Conservation (phyloP, 2,113 vertebrate species). For the Fukomys damarensis region DNA sequence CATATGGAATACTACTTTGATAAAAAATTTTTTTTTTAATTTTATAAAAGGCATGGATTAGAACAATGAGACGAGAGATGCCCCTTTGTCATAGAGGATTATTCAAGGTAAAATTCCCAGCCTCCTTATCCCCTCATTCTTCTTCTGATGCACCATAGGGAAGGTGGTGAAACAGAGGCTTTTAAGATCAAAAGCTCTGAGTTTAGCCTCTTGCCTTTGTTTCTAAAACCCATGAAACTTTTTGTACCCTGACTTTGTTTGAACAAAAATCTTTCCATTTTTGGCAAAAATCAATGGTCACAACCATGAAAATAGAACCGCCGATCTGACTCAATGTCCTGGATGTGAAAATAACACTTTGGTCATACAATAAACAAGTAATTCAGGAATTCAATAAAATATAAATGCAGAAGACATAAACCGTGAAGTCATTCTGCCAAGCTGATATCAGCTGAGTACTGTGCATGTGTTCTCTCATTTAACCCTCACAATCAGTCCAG, state of each 20-base stretch:
- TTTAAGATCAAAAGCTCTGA: conserved; percentile 71
- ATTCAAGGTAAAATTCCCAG: not conserved
- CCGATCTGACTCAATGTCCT: conserved; percentile 15
- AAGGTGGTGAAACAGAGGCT: conserved; percentile 28
- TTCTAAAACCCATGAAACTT: conserved; percentile 65
- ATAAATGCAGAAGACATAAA: not conserved
- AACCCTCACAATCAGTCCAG: not conserved
- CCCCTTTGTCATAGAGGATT: not conserved
- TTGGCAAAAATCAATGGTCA: conserved; percentile 57
- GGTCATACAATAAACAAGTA: not conserved
- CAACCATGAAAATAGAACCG: conserved; percentile 49
- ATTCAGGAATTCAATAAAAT: not conserved
- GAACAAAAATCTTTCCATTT: conserved; percentile 52
- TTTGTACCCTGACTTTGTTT: conserved; percentile 50
- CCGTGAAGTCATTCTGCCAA: not conserved
- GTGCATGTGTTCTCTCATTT: not conserved
- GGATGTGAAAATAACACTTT: conserved; percentile 40
- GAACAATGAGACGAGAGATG: not conserved
- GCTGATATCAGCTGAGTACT: not conserved
- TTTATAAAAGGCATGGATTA: not conserved
- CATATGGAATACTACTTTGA: not conserved
- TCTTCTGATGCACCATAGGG: conserved; percentile 56
- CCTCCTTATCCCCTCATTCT: not conserved
- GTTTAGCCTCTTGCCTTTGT: conserved; percentile 70
- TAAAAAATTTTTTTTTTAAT: conserved; percentile 44